Evolutionary conservation across 1,140 invertebrate species (phyloP).

Genomic region (Acromyrmex heyeri): DNA sequence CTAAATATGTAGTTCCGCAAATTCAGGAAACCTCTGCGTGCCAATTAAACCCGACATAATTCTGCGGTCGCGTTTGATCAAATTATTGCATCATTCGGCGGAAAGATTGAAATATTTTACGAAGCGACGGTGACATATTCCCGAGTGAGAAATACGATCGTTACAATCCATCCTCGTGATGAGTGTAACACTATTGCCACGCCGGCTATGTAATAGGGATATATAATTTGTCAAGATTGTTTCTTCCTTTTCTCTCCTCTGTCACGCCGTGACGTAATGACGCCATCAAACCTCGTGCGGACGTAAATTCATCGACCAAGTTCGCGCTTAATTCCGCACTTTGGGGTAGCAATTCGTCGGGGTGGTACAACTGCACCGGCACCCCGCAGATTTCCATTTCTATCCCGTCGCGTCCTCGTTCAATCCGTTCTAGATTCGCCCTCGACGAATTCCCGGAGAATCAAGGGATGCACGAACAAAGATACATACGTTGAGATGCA

Average conservation of each 20-base stretch:
- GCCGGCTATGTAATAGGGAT: slow-evolving; percentile 34
- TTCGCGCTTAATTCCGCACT: slow-evolving; percentile 62
- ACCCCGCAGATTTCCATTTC: slow-evolving; percentile 51
- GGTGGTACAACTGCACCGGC: background rate
- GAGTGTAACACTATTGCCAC: slow-evolving; percentile 18
- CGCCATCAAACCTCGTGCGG: slow-evolving; percentile 36
- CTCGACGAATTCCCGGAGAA: slow-evolving; percentile 13
- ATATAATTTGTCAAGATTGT: slow-evolving; percentile 64
- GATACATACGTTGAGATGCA: background rate
- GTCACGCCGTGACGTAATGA: slow-evolving; percentile 43
- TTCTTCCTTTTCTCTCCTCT: slow-evolving; percentile 58
- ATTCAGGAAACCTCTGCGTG: background rate
- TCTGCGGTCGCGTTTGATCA: background rate
- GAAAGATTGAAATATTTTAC: slow-evolving; percentile 25
- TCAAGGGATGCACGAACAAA: background rate
- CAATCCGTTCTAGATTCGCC: slow-evolving; percentile 1
- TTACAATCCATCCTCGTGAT: slow-evolving; percentile 6
- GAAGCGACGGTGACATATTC: background rate
- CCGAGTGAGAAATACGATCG: background rate
- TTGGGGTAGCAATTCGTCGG: slow-evolving; percentile 3
- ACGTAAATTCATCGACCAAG: slow-evolving; percentile 65
- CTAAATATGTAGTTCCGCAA: background rate
- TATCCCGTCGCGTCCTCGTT: slow-evolving; percentile 6
- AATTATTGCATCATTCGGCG: background rate
- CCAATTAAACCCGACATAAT: background rate